Conservation (phyloP, 2,113 vertebrate genomes). For the Bettongia penicillata region DNA sequence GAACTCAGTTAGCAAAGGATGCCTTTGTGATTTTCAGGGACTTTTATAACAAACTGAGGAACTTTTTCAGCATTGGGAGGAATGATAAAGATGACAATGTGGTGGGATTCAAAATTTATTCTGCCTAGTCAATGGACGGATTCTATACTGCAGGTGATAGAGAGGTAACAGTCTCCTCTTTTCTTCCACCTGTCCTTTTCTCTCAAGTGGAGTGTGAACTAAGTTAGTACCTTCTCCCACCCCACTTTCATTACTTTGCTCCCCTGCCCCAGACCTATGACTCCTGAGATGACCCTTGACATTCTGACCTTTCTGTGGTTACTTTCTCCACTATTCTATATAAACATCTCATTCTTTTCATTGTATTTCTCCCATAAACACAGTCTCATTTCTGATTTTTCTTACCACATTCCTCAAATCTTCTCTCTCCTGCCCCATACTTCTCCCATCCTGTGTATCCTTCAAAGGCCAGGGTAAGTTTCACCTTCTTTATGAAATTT, state of each 20-base stretch:
- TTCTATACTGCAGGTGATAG: background rate
- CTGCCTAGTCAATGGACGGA: background rate
- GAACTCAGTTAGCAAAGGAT: conserved; percentile 37
- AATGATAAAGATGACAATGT: background rate
- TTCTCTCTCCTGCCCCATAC: background rate
- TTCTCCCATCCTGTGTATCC: background rate
- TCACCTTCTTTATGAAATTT: background rate
- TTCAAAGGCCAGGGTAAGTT: background rate
- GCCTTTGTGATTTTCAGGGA: conserved; percentile 55
- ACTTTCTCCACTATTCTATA: background rate
- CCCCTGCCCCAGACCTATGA: background rate
- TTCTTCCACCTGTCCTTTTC: background rate
- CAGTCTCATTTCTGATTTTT: background rate
- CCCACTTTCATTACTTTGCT: background rate
- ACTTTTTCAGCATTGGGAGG: conserved; percentile 3
- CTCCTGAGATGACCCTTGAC: background rate
- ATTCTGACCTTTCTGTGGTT: background rate
- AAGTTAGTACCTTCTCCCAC: background rate
- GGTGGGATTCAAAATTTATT: background rate
- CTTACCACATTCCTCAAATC: background rate
- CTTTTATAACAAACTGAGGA: conserved; percentile 37
- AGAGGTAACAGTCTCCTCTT: background rate
- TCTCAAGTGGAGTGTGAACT: background rate
- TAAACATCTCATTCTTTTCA: background rate
- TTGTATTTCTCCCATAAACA: background rate